phyloP scores from a whole-genome alignment of 1,140 invertebrate species.

The Ptiloglossa arizonensis region DNA sequence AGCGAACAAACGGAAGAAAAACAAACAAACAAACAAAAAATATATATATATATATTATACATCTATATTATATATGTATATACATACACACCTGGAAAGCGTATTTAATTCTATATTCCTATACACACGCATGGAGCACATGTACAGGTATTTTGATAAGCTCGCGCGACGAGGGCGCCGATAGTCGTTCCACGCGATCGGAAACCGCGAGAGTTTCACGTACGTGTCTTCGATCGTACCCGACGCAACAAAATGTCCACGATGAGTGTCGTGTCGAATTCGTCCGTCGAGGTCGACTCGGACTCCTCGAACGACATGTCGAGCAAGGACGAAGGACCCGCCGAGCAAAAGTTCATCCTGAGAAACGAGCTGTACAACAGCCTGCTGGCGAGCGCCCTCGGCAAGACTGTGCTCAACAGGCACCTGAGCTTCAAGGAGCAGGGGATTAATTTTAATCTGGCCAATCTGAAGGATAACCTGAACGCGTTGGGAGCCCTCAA shows the following conservation, averaged over 20 bases:
- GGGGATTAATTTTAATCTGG: conserved; percentile 72
- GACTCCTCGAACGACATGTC: conserved; percentile 78
- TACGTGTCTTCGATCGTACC: background rate
- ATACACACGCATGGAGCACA: conserved; percentile 65
- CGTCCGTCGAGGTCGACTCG: conserved; percentile 80
- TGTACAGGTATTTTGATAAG: conserved; percentile 69
- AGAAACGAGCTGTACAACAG: conserved; percentile 90
- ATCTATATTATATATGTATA: conserved; percentile 72
- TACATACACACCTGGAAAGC: conserved; percentile 62
- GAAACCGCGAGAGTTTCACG: too few species aligned
- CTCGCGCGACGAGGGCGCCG: conserved; percentile 23
- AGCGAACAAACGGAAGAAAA: conserved; percentile 45
- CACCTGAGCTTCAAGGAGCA: conserved; percentile 78
- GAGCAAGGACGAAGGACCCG: conserved; percentile 71
- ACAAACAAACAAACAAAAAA: conserved; percentile 48
- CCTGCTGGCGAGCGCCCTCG: conserved; percentile 86
- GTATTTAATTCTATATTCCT: conserved; percentile 73
- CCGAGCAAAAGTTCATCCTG: conserved; percentile 84
- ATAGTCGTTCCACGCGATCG: background rate
- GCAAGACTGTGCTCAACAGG: conserved; percentile 80
- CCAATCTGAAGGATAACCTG: conserved; percentile 78
- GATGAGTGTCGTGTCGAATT: conserved; percentile 79
- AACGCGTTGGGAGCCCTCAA: conserved; percentile 77
- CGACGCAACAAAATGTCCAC: conserved; percentile 73
- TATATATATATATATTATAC: conserved; percentile 59